A percentile compares a stretch with the other conserved stretches of the same genome.
These are phyloP conservation scores for Patiria miniata DNA, from an alignment of 35 echinoderm and acorn worm genomes.

Conservation along the genomic window DNA sequence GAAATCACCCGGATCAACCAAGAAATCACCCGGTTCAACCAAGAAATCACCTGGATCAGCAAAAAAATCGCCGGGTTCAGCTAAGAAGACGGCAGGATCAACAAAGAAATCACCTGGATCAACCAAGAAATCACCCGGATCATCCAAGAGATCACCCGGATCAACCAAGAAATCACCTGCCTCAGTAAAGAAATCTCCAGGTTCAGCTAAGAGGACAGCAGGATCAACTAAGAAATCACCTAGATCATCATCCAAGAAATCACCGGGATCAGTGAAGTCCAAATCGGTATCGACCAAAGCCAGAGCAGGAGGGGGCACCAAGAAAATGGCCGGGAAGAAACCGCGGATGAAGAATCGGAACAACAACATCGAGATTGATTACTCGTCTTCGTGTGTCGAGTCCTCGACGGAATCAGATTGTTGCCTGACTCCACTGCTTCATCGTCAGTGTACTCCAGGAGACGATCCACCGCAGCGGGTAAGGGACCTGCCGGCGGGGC, in stretches of 20 bases:
- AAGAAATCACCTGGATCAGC: neutral
- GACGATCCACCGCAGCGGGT: too few species aligned
- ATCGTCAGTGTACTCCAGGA: too few species aligned
- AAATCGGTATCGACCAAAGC: neutral
- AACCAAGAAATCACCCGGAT: neutral
- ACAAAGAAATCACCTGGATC: neutral
- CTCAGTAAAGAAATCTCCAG: neutral
- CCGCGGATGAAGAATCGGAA: constrained; percentile 22
- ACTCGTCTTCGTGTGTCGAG: neutral
- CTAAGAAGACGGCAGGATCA: neutral
- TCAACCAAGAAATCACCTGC: neutral
- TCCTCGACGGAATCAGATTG: neutral
- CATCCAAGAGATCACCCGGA: neutral
- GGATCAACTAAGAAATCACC: neutral
- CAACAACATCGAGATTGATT: constrained; percentile 11
- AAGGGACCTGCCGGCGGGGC: too few species aligned
- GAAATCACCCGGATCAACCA: neutral
- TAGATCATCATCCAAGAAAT: neutral
- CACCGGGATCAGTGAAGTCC: neutral
- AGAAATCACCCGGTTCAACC: neutral
- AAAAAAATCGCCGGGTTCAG: neutral
- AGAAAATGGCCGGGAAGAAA: neutral
- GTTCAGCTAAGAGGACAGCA: neutral
- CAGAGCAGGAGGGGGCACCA: neutral
- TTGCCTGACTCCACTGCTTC: neutral